Base-by-base conservation (phyloP, 2,113 vertebrate species). In the Macaca mulatta region DNA sequence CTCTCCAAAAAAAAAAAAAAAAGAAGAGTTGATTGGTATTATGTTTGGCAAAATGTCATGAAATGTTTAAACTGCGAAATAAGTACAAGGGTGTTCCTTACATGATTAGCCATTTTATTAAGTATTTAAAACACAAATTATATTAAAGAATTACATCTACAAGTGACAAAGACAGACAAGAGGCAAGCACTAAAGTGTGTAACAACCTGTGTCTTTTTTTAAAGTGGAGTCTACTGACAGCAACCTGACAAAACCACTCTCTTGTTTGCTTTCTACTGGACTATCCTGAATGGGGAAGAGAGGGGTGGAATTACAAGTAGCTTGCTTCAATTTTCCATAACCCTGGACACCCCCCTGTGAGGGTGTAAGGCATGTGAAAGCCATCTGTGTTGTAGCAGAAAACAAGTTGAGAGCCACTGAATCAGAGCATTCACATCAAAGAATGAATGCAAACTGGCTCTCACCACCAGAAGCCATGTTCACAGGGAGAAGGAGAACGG, bases 311-410 rank as follows among this genome's bases (percentile, higher is more conserved):
- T 96, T 59, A 90, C 43, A 96, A 98, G 93, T 45, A 85, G 81
- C 50, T 90, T 88, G 70, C 85, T 84, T 90, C 43, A 79, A 92
- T 96, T 87, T 23, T 96, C 32, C 91, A 94, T 79, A 70, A 86
- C 55, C 75, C 27, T 87, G 77, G 50, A 55, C 50, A 84, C 32
- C 82, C 74, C 55, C 88, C 90, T 86, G 79, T 82, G 84, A 88
- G 77, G 23, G 8, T 23, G 52, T 64, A 64, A 78, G 48, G 81
- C 82, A 64, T 84, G 67, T 89, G 96, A 96, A 97, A 97, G 90
- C 82, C 92, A 94, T 97, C 96, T 91, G 94, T 93, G 91, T 79
- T 94, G n/a, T 7, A 91, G 94, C 74, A 95, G 85, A 95, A 93
- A 98, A 97, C 74, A 87, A 93, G 32, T 12, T 93, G 86, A 96